A percentile compares a stretch with the other conserved stretches of the same genome.
Conservation (phyloP, 2,888 invertebrate species). For the Muschampia plurimacula region DNA sequence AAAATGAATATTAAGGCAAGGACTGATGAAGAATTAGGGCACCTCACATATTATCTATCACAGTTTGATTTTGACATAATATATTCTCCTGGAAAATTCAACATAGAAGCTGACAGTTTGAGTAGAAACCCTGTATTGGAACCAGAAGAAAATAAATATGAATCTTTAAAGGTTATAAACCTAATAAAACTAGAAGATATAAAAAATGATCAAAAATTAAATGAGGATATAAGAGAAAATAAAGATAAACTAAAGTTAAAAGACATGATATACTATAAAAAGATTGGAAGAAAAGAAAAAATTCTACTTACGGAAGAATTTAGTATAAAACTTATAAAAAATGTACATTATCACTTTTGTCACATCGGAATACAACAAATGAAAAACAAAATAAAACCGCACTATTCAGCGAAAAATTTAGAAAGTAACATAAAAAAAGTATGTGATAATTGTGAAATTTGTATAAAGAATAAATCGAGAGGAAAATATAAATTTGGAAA, state of each 20-base stretch:
- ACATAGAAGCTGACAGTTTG: neutral
- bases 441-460: neutral
- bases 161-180: neutral
- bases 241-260: neutral
- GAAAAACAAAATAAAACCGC: too few relatives aligned
- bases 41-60: neutral
- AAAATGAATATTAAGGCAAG: neutral
- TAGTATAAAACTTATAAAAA: neutral
- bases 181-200: neutral
- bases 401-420: too few relatives aligned
- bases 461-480: neutral
- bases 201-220: neutral
- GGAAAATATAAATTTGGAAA: constrained; percentile 4
- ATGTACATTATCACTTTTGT: neutral
- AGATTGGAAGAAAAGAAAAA: neutral
- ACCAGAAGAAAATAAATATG: neutral
- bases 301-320: neutral
- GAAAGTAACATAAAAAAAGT: neutral
- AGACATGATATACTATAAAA: neutral
- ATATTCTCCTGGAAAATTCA: neutral
- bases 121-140: neutral
- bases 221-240: neutral
- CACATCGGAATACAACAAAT: neutral
- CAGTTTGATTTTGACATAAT: neutral
- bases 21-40: neutral